Conservation (phyloP, 1,140 invertebrate species). For the Eriocheir sinensis region DNA sequence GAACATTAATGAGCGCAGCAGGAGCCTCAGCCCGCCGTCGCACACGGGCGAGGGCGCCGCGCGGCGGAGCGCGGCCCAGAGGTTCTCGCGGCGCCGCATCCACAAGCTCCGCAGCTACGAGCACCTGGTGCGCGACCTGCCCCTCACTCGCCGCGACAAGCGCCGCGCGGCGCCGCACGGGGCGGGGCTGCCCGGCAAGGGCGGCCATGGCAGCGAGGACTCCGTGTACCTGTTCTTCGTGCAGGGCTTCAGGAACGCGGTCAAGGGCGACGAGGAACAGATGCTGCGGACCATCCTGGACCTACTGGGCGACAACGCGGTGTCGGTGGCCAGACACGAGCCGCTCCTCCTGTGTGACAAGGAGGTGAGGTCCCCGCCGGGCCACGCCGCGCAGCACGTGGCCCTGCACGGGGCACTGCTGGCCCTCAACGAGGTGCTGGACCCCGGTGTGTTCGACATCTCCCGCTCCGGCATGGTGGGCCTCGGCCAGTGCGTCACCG, state of each 20-base stretch:
- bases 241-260: conserved; percentile 47
- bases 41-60: neutral
- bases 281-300: conserved; percentile 41
- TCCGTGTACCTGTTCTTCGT: conserved; percentile 48
- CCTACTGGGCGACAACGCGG: conserved; percentile 52
- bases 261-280: conserved; percentile 37
- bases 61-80: conserved; percentile 12
- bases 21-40: conserved; percentile 50
- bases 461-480: conserved; percentile 33
- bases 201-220: neutral
- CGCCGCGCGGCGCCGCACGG: neutral
- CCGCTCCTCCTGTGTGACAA: conserved; percentile 40
- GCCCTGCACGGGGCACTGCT: conserved; percentile 46
- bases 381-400: conserved; percentile 34
- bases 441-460: conserved; percentile 56
- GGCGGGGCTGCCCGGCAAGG: neutral
- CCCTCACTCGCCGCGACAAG: neutral
- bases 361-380: neutral
- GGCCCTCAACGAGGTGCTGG: conserved; percentile 62
- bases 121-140: conserved; percentile 12
- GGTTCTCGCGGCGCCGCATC: neutral
- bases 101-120: conserved; percentile 52
- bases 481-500: conserved; percentile 40
- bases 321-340: conserved; percentile 59
- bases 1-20: conserved; percentile 59